phyloP scores from a whole-genome alignment of 2,113 vertebrate species.

The Vimba vimba region DNA sequence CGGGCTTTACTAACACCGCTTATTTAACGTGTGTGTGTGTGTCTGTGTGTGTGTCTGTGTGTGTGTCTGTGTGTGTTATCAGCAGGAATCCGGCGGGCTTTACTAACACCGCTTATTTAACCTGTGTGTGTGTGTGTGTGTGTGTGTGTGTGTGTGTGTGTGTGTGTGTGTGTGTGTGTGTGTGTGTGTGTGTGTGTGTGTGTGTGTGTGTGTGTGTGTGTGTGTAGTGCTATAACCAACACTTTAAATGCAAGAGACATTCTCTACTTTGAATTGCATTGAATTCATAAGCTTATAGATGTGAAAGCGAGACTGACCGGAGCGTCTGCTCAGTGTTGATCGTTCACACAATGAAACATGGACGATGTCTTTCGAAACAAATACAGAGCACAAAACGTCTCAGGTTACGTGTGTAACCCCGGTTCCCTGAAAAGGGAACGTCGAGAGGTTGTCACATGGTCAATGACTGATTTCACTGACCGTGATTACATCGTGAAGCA shows the following conservation, averaged over 20 bases:
- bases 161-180: no score
- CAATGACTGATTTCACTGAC: no score
- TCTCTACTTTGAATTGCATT: background rate
- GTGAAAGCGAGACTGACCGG: background rate
- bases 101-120: background rate
- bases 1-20: no score
- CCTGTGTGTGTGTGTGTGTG: background rate
- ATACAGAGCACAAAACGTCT: background rate
- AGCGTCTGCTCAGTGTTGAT: background rate
- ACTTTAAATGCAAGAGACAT: background rate
- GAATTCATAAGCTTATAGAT: background rate
- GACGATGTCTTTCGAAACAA: background rate
- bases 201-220: no score
- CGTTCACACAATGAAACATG: background rate
- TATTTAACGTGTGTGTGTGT: no score
- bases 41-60: no score
- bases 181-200: no score
- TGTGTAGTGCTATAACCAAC: background rate
- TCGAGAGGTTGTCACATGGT: no score
- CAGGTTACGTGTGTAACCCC: no score
- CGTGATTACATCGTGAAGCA: background rate
- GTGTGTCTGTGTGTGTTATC: no score
- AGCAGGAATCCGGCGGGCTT: background rate
- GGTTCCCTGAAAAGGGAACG: no score
- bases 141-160: background rate